phyloP scores from a whole-genome alignment of 2,797 vertebrate species.

The Chloroceryle inda region DNA sequence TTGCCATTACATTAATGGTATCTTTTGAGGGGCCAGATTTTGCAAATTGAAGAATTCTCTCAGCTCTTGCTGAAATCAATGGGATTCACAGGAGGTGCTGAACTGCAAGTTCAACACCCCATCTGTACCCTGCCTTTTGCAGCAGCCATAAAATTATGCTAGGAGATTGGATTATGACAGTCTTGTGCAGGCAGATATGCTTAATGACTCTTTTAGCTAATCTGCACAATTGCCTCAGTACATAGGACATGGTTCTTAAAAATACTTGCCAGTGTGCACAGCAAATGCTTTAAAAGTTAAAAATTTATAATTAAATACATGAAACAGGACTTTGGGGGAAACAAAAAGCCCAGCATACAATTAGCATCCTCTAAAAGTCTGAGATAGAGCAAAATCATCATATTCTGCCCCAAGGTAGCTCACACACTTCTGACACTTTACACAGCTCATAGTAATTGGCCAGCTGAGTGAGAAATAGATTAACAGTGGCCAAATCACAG shows the following conservation, averaged over 20 bases:
- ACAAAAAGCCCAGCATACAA: slow-evolving; percentile 8
- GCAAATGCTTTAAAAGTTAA: slow-evolving; percentile 43
- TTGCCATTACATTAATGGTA: background rate
- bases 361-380: slow-evolving; percentile 37
- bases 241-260: slow-evolving; percentile 30
- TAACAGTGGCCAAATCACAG: slow-evolving; percentile 16
- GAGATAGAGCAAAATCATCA: slow-evolving; percentile 22
- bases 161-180: slow-evolving; percentile 45
- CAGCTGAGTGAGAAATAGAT: slow-evolving; percentile 7
- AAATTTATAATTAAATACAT: slow-evolving; percentile 57
- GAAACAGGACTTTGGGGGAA: slow-evolving; percentile 16
- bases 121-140: slow-evolving; percentile 37
- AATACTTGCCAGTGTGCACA: slow-evolving; percentile 11
- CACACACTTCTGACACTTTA: slow-evolving; percentile 34
- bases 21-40: background rate
- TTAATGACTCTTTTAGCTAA: slow-evolving; percentile 64
- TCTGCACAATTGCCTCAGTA: slow-evolving; percentile 42
- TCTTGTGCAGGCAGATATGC: slow-evolving; percentile 41
- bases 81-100: slow-evolving; percentile 29
- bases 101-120: slow-evolving; percentile 15
- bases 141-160: slow-evolving; percentile 38
- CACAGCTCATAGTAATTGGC: slow-evolving; percentile 10
- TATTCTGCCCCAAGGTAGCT: slow-evolving; percentile 11
- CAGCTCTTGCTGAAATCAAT: slow-evolving; percentile 1
- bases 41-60: background rate